Percentiles rank a stretch among this genome's conserved stretches.
Evolutionary conservation across 2,113 vertebrate species (phyloP).

Genomic region (Steatornis caripensis): DNA sequence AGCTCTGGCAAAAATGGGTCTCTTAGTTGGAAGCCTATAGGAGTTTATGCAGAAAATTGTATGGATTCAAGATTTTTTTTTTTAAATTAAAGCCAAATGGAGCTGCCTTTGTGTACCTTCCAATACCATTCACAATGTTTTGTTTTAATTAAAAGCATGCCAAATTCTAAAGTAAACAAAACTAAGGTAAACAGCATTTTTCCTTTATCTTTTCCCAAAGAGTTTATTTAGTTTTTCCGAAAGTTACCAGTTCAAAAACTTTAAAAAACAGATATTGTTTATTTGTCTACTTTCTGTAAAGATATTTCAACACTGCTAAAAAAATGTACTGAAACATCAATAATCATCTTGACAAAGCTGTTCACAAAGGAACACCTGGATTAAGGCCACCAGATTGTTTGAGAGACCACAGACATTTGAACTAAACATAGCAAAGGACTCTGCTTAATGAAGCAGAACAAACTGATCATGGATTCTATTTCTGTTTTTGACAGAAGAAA

Average conservation of each 20-base stretch:
- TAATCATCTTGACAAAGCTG: not conserved
- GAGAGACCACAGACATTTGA: not conserved
- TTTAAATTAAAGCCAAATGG: not conserved
- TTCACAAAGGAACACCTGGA: not conserved
- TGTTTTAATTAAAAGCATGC: not conserved
- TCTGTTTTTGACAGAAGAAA: not conserved
- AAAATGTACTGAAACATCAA: not conserved
- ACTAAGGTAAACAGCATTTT: not conserved
- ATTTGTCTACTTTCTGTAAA: not conserved
- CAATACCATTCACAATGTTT: not conserved
- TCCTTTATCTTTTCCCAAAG: not conserved
- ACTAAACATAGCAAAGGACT: not conserved
- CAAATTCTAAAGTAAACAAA: not conserved
- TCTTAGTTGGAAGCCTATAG: not conserved
- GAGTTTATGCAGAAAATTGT: not conserved
- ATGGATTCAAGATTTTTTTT: not conserved
- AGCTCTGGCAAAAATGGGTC: not conserved
- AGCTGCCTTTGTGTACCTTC: not conserved
- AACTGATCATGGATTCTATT: not conserved
- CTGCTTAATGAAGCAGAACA: not conserved
- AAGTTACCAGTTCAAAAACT: not conserved
- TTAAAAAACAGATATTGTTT: not conserved
- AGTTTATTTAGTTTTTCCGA: not conserved
- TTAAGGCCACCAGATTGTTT: not conserved
- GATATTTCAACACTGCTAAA: not conserved